Conservation (phyloP, 2,113 vertebrate genomes). For the Lepisosteus oculatus region DNA sequence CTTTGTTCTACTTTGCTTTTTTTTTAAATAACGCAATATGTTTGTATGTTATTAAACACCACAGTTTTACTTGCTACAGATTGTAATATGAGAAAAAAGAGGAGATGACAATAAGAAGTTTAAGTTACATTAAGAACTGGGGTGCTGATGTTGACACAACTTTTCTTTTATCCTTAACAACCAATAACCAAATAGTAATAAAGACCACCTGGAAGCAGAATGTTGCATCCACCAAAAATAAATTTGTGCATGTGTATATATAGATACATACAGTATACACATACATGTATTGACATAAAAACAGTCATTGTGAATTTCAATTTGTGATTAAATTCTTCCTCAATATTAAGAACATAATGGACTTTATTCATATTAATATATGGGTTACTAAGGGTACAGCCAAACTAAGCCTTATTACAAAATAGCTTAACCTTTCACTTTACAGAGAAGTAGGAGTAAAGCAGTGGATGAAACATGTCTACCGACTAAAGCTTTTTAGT, state of each 20-base stretch:
- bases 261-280: neutral
- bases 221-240: constrained; percentile 21
- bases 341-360: neutral
- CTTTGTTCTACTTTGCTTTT: constrained; percentile 42
- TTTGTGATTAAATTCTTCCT: neutral
- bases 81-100: constrained; percentile 24
- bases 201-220: constrained; percentile 12
- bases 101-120: constrained; percentile 8
- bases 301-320: constrained; percentile 5
- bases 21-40: constrained; percentile 43
- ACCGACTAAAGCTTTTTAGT: neutral
- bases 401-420: constrained; percentile 8
- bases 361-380: neutral
- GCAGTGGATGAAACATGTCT: constrained; percentile 22
- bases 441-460: constrained; percentile 2
- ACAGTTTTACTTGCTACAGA: constrained; percentile 34
- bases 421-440: constrained; percentile 6
- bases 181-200: constrained; percentile 35
- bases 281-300: neutral
- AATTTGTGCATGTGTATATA: neutral
- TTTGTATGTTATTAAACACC: constrained; percentile 46
- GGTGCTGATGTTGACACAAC: constrained; percentile 14
- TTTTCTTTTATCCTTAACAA: constrained; percentile 37
- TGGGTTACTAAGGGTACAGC: constrained; percentile 33
- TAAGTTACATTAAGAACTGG: constrained; percentile 15